Conservation (phyloP, 2,797 vertebrate genomes). For the Aulostomus chinensis region DNA sequence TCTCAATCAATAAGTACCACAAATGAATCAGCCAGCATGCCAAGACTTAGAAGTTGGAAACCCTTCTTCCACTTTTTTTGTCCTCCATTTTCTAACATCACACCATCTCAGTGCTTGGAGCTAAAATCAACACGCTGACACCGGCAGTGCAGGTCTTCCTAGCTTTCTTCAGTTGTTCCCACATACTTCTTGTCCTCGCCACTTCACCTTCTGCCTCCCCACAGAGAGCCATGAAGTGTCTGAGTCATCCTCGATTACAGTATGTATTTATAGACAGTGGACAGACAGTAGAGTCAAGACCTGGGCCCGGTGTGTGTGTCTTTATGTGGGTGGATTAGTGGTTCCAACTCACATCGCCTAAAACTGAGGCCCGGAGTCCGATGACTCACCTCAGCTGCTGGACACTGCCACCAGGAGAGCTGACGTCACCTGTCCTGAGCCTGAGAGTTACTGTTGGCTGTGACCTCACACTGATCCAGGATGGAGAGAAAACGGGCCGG, state of each 20-base stretch:
- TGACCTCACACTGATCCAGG: slow-evolving; percentile 51
- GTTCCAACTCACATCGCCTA: slow-evolving; percentile 44
- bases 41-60: not conserved
- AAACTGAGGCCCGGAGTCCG: slow-evolving; percentile 45
- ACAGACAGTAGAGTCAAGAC: slow-evolving; percentile 52
- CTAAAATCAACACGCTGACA: slow-evolving; percentile 26
- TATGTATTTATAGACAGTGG: slow-evolving; percentile 70
- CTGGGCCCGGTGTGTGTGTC: slow-evolving; percentile 33
- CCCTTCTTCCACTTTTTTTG: slow-evolving; percentile 19
- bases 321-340: slow-evolving; percentile 23
- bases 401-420: slow-evolving; percentile 35
- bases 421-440: slow-evolving; percentile 67
- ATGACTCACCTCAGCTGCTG: slow-evolving; percentile 65
- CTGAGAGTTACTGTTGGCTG: slow-evolving; percentile 44
- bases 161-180: slow-evolving; percentile 31
- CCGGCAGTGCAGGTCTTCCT: slow-evolving; percentile 10
- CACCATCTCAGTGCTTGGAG: not conserved
- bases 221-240: slow-evolving; percentile 53
- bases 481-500: slow-evolving; percentile 27
- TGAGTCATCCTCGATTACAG: slow-evolving; percentile 74
- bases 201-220: slow-evolving; percentile 47
- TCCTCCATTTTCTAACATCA: slow-evolving; percentile 42
- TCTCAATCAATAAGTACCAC: no score
- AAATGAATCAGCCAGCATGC: not conserved
- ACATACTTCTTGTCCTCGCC: slow-evolving; percentile 34